Base-by-base conservation (phyloP, 2,888 invertebrate genomes). In the Amphipoea lucens region DNA sequence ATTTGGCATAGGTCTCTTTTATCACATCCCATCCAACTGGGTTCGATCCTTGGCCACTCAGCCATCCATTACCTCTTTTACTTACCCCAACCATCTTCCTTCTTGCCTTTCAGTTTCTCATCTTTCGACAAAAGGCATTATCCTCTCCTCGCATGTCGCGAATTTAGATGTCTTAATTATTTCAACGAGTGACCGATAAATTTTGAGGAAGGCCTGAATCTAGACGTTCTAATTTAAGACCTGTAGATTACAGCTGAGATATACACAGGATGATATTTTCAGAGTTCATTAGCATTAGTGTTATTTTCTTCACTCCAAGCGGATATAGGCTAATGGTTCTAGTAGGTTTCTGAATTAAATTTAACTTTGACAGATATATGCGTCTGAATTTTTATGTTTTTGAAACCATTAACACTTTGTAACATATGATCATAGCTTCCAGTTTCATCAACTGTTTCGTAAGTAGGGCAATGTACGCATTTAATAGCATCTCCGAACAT, bases 271-370 rank as follows among this genome's bases (percentile, higher is more conserved):
- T 76, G 67, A 83, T 86, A 83, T 87, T 85, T 48, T 76, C 71
- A 67, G 78, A 80, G 86, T 82, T 89, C 88, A 71, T 89, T 86
- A 72, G 63, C 84, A 78, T 74, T 74, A 40, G 74, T 57, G 70
- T 76, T 86, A 81, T 86, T 81, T 86, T 42, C 54, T 74, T 54
- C 75, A 12, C 60, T 74, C 63, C 23, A 11, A 60, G 17, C 36
- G 12, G 14, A 76, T 62, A 73, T 71, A 76, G 48, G 73, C 70
- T 66, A 68, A 83, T 83, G 74, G 70, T 62, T 45, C 7, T 66
- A 29, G 57, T 63, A 74, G 29, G 54, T 75, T 54, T 70, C 45
- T 66, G 42, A 45, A 84, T 69, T 72, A 45, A 63, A 69, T 80
- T 74, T 36, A 23, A 45, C 23, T 51, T 74, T 74, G 74, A 79